Evolutionary conservation across 2,797 vertebrate genomes (phyloP), one percentile per base, ranked within the genome.

Genomic region (Arrhamphus sclerolepis): DNA sequence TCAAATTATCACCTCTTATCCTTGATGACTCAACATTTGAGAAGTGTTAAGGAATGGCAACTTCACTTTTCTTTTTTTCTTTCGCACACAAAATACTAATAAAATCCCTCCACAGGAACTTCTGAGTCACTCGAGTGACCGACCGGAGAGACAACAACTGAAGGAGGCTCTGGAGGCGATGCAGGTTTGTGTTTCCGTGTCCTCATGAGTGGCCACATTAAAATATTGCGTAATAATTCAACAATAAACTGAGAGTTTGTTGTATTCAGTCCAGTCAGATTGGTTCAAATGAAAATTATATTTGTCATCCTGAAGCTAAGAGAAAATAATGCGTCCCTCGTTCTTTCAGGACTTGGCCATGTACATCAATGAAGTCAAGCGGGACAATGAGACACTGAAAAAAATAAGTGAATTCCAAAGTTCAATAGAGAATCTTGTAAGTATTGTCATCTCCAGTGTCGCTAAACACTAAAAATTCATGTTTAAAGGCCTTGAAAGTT

Each of bases 281-380:
- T 26, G 24, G 24, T 26, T 26, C 24, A 26, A 26, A 26, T 62
- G 58, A 10, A 0, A n/a, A 72, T 47, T 43, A 54, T 19, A 21
- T 11, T 38, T 29, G 13, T 38, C 13, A 3, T 13, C 14, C 34
- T 38, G 5, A 38, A 38, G 34, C 34, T 38, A 13, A 16, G 13
- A 38, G 13, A 38, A 14, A 16, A 46, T 62, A 67, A 17, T 2
- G 13, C 49, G 64, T 65, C 2, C 20, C 28, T 49, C 14, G 5
- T 0, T 24, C 70, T 83, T 48, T 2, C 60, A 99, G 98, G 98
- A 99, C 87, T 84, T 99, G 90, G 96, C 98, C n/a, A 98, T 99
- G 97, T 98, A 98, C 84, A 98, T 99, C 83, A 99, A 99, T 0
- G 97, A 99, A 70, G 96, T 99, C 9, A 99, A 99, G 74, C 92